These are phyloP conservation scores for Dicroscelio sp. DNA, from an alignment of 2,888 invertebrate species.

Conservation along the genomic window DNA sequence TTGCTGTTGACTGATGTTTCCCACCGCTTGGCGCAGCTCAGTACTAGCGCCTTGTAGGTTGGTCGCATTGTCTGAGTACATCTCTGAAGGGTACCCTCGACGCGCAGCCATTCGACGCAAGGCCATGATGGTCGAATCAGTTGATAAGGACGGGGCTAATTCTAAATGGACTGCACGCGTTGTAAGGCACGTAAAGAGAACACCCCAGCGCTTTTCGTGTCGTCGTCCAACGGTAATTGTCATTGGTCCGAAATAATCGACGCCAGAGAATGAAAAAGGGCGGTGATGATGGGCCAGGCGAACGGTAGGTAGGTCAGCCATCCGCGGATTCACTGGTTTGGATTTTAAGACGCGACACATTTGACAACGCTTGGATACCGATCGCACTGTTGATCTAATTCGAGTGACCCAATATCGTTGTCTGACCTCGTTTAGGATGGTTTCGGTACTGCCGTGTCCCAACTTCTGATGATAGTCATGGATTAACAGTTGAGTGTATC, in stretches of 20 bases:
- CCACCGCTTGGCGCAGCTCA: constrained; percentile 24
- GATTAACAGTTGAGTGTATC: neutral
- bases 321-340: neutral
- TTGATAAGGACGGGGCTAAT: neutral
- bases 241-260: neutral
- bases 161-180: neutral
- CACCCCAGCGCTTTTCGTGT: neutral
- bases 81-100: neutral
- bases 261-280: neutral
- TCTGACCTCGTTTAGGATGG: neutral
- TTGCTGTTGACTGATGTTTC: too few species aligned
- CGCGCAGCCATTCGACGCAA: neutral
- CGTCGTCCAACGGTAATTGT: neutral
- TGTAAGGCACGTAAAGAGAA: neutral
- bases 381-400: neutral
- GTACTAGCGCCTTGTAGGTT: constrained; percentile 63
- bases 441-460: neutral
- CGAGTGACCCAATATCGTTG: neutral
- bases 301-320: neutral
- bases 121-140: neutral
- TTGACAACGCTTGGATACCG: neutral
- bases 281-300: neutral
- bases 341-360: neutral
- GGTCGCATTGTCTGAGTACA: constrained; percentile 21
- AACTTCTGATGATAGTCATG: neutral